Evolutionary conservation across 2,888 invertebrate genomes (phyloP), one percentile per base, ranked within the genome.

Genomic region (Euzetes globulus): DNA sequence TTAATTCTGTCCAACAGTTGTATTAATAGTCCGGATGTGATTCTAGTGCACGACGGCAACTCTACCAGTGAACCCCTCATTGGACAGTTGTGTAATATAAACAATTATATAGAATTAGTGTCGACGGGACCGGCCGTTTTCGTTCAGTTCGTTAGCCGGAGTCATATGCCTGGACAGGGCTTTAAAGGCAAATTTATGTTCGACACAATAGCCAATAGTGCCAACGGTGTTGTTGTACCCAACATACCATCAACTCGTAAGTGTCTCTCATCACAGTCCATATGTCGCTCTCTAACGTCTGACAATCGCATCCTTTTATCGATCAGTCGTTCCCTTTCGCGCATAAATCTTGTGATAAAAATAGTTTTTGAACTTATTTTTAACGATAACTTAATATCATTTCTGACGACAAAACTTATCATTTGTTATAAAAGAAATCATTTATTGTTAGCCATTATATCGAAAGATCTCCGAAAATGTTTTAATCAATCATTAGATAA

Each of bases 141-240:
- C 80, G 86, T 93, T 79, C 91, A 92, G 84, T 92, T 93, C 83
- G 89, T 91, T 58, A 90, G 91, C 75, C 91, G 91, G 83, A 91
- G 91, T 0, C 88, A 88, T 76, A 87, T 87, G 81, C 90, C 90
- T 0, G 90, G 90, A 0, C 89, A 89, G 80, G 91, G 91, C 1
- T 91, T 91, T 82, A 89, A 89, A 80, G 90, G 90, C 75, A 87
- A 86, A 76, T 82, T 80, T 76, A 77, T 80, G 41, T 82, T 82
- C 72, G 79, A 79, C 52, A 65, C 65, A 75, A 78, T 29, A 7
- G 76, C 74, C 41, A 72, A 68, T 60, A 65, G 58, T 52, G 47
- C 65, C 22, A 52, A 72, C 41, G 60, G 63, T 29, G 52, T 33
- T 33, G 33, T 73, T 45, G 58, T 45, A 27, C 58, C 68, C 58